Evolutionary conservation across 2,113 vertebrate genomes (phyloP).

Genomic region (Fregata magnificens): DNA sequence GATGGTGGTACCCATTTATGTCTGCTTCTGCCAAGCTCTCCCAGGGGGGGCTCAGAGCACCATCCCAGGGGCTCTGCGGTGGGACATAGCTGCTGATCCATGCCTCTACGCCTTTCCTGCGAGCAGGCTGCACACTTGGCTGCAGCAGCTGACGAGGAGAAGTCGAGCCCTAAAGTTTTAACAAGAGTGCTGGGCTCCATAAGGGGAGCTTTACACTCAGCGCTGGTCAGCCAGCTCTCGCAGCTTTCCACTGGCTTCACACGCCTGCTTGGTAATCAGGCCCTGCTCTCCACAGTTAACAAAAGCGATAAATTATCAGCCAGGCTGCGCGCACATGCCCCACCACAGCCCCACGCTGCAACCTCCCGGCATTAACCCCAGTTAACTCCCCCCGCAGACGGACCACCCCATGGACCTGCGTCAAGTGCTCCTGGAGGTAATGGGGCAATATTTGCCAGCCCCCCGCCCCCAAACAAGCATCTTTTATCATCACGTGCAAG

Average conservation of each 20-base stretch:
- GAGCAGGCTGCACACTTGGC: not conserved
- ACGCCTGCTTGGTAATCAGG: rapidly evolving
- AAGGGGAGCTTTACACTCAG: not conserved
- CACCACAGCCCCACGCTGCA: rapidly evolving
- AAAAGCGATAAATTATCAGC: not conserved
- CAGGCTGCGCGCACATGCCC: not conserved
- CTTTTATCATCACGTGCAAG: not conserved
- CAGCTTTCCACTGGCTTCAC: not conserved
- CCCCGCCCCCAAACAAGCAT: too few species aligned
- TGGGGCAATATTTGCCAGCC: not conserved
- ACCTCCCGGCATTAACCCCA: not conserved
- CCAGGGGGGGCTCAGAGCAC: not conserved
- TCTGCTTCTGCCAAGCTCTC: not conserved
- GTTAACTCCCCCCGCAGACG: rapidly evolving
- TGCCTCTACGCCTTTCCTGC: rapidly evolving
- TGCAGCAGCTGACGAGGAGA: rapidly evolving
- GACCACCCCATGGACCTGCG: not conserved
- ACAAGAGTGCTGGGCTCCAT: not conserved
- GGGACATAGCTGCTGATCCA: not conserved
- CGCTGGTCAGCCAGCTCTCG: not conserved
- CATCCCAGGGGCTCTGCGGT: not conserved
- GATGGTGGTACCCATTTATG: not conserved
- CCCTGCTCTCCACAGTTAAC: not conserved
- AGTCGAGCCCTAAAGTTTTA: not conserved
- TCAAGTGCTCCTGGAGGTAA: not conserved